These are phyloP conservation scores for Mandrillus leucophaeus DNA, from an alignment of 2,113 vertebrate species.

Conservation along the genomic window DNA sequence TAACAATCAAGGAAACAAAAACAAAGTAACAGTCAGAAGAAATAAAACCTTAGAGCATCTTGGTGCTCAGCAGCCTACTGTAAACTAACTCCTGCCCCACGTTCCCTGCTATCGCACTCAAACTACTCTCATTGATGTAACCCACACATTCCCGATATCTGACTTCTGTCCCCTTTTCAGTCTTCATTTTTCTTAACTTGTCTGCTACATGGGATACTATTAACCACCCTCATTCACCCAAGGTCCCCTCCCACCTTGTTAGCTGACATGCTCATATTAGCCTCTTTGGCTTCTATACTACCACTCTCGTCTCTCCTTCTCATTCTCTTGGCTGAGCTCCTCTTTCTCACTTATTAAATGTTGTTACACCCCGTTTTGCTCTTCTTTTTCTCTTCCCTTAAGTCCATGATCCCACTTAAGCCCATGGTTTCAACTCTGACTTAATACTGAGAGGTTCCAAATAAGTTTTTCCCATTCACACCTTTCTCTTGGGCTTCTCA, in stretches of 20 bases:
- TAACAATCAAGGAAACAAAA: no score
- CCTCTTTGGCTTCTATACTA: neutral
- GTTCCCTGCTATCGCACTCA: neutral
- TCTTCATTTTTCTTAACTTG: neutral
- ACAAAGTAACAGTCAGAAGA: neutral
- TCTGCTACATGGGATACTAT: rapidly evolving
- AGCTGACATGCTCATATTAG: neutral
- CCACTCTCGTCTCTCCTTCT: neutral
- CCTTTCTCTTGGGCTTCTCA: neutral
- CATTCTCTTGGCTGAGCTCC: neutral
- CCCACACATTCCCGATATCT: neutral
- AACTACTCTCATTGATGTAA: neutral
- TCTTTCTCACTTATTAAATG: neutral
- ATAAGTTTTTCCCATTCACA: neutral
- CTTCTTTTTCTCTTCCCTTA: neutral
- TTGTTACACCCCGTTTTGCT: neutral
- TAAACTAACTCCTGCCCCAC: neutral
- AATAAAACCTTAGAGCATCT: neutral
- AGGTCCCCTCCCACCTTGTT: neutral
- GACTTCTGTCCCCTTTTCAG: neutral
- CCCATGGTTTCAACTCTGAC: neutral
- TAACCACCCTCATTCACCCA: rapidly evolving
- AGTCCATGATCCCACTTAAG: neutral
- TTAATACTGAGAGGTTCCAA: no score
- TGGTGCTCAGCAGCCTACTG: neutral